A percentile compares a stretch with the other conserved stretches of the same genome.
phyloP scores from a whole-genome alignment of 2,888 invertebrate genomes.

The Euspilapteryx auroguttella region DNA sequence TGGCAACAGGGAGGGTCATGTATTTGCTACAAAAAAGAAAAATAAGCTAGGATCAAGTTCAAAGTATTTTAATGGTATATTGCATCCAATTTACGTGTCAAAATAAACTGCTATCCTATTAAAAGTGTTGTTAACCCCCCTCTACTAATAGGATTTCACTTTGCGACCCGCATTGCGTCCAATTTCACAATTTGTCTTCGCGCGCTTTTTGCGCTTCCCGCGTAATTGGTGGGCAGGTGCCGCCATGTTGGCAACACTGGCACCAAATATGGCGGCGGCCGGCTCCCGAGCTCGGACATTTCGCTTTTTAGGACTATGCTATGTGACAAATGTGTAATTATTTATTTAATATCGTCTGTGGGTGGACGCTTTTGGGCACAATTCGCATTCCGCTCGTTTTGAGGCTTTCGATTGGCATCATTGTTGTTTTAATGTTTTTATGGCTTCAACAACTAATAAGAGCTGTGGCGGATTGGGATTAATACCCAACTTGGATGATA shows the following conservation, averaged over 20 bases:
- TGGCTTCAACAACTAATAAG: no score
- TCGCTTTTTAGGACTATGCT: constrained; percentile 49
- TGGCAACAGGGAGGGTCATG: constrained; percentile 8
- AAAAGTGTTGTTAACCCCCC: no score
- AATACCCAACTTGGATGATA: no score
- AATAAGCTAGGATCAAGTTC: background rate
- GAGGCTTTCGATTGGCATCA: constrained; percentile 28
- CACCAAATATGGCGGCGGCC: constrained; percentile 40
- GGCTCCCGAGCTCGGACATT: constrained; percentile 24
- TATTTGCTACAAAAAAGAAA: background rate
- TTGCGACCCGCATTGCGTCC: no score
- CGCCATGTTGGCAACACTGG: constrained; percentile 20
- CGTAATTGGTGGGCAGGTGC: constrained; percentile 54
- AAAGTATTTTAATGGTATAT: background rate
- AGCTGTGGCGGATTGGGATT: no score
- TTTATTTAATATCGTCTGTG: constrained; percentile 52
- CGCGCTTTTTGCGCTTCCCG: constrained; percentile 40
- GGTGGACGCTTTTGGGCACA: constrained; percentile 41
- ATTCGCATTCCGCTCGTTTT: constrained; percentile 35
- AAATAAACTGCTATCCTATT: no score
- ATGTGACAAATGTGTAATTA: constrained; percentile 62
- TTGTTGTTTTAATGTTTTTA: background rate
- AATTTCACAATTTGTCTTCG: constrained; percentile 58
- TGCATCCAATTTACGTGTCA: background rate
- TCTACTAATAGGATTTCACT: no score